phyloP scores from a whole-genome alignment of 2,888 invertebrate species.

The Drosophila planitibia region DNA sequence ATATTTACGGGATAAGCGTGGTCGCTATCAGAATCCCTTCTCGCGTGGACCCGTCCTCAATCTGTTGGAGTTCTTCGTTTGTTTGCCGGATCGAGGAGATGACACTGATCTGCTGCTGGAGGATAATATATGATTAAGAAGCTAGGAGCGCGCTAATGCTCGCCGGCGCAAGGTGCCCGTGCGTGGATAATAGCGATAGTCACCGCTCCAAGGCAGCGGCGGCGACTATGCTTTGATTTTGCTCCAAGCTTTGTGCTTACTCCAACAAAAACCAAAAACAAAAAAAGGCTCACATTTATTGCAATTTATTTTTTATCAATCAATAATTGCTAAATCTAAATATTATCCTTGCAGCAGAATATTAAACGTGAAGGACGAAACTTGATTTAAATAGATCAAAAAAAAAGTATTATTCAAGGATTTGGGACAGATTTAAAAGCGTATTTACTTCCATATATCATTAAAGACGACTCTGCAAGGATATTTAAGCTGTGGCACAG shows the following conservation, averaged over 20 bases:
- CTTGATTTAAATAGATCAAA: not conserved
- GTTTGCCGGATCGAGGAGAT: conserved; percentile 91
- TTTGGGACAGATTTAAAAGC: not conserved
- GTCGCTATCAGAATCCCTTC: conserved; percentile 95
- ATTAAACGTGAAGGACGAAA: not conserved
- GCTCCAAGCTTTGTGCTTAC: conserved; percentile 53
- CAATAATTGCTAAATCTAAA: conserved; percentile 23
- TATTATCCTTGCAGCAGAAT: conserved; percentile 22
- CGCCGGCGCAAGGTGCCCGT: conserved; percentile 78
- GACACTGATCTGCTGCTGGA: conserved; percentile 90
- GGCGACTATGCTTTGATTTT: conserved; percentile 64
- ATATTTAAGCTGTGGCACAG: conserved; percentile 31
- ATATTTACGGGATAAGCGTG: conserved; percentile 94
- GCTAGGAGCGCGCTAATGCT: conserved; percentile 79
- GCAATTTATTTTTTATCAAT: conserved; percentile 27
- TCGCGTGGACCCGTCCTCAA: conserved; percentile 95
- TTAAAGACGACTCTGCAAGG: conserved; percentile 11
- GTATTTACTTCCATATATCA: not conserved
- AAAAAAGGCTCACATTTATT: conserved; percentile 5
- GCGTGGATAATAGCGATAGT: conserved; percentile 79
- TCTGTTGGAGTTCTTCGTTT: conserved; percentile 95
- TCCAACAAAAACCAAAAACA: not conserved
- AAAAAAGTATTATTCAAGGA: not conserved
- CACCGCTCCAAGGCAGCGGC: conserved; percentile 41
- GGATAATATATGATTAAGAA: conserved; percentile 86